Conservation (phyloP, 92 coral and sea anemone genomes). For the Pocillopora grandis region DNA sequence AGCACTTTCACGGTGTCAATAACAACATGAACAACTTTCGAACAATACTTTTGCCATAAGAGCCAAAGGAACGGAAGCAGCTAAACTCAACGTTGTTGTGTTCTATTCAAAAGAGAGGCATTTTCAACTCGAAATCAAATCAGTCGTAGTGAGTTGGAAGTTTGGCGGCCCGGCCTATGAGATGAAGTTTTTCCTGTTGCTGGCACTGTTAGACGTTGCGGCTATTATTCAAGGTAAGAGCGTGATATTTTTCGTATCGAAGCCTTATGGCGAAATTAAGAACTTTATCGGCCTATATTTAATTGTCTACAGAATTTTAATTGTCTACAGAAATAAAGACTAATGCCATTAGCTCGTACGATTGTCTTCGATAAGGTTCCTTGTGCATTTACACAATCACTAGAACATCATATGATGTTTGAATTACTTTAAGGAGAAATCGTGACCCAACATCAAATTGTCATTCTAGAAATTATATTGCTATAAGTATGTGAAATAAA, state of each 20-base stretch:
- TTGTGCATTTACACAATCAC: too few species aligned
- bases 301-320: too few species aligned
- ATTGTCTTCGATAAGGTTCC: too few species aligned
- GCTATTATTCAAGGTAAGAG: constrained; percentile 27
- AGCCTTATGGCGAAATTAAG: too few species aligned
- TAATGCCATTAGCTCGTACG: too few species aligned
- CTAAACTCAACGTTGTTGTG: not conserved
- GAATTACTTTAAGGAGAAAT: too few species aligned
- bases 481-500: too few species aligned
- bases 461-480: too few species aligned
- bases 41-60: not conserved
- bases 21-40: not conserved
- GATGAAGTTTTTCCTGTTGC: not conserved
- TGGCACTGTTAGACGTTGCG: not conserved
- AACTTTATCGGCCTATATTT: not conserved
- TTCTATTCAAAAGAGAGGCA: not conserved
- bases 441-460: too few species aligned
- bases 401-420: too few species aligned
- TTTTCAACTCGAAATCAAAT: not conserved
- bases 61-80: not conserved
- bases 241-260: not conserved
- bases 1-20: not conserved
- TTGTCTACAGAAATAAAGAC: too few species aligned
- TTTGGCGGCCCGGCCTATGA: not conserved
- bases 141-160: not conserved